Percentiles rank a stretch among this genome's conserved stretches.
Conservation (phyloP, 2,113 vertebrate species). For the Charadrius vociferus region DNA sequence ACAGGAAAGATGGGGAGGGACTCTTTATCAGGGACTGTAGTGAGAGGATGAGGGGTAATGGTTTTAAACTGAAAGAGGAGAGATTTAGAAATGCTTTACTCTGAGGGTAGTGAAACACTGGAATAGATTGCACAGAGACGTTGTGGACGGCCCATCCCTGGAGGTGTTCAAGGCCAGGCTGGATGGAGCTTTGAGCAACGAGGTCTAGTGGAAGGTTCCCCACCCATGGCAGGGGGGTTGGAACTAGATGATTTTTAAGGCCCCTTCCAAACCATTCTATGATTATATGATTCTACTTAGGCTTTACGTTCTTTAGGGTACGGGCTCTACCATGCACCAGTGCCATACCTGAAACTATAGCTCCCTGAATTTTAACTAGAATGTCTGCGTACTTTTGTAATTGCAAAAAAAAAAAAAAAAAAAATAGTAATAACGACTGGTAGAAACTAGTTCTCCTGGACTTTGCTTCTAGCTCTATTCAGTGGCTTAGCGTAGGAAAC, state of each 20-base stretch:
- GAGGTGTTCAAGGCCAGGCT: background rate
- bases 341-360: background rate
- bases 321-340: background rate
- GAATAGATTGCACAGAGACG: background rate
- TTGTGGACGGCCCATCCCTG: background rate
- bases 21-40: background rate
- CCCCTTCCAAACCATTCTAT: background rate
- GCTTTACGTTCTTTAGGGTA: background rate
- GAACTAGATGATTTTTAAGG: background rate
- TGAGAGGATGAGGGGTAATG: background rate
- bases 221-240: background rate
- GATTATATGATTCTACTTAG: background rate
- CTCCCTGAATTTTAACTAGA: background rate
- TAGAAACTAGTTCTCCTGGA: background rate
- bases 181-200: background rate
- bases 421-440: background rate
- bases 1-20: background rate
- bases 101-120: background rate
- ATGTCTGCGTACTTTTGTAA: background rate
- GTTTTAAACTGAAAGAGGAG: background rate
- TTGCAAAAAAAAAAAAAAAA: too few relatives aligned
- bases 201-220: background rate
- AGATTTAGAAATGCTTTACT: background rate
- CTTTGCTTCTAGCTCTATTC: background rate
- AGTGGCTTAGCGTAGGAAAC: background rate